Evolutionary conservation across 2,113 vertebrate species (phyloP).

Genomic region (Hipposideros armiger): DNA sequence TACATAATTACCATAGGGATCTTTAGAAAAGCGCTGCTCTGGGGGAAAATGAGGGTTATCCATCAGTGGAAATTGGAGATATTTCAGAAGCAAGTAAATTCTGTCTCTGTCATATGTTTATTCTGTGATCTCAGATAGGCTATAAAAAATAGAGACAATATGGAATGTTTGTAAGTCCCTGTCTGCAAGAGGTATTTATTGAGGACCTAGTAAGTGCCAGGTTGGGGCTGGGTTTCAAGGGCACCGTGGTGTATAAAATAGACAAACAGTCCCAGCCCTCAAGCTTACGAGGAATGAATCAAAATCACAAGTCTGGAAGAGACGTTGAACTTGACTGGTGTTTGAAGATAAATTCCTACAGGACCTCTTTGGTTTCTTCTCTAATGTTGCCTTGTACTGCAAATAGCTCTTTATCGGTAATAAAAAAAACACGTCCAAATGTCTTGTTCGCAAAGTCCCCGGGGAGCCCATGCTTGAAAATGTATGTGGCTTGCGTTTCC

Average conservation of each 20-base stretch:
- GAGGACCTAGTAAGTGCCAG: accelerated
- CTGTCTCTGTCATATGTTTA: too few relatives aligned
- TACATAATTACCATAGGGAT: not conserved
- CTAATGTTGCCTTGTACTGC: not conserved
- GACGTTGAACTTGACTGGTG: not conserved
- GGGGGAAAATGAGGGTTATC: accelerated
- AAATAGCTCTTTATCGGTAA: not conserved
- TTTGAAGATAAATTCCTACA: not conserved
- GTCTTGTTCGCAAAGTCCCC: not conserved
- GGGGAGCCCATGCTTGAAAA: not conserved
- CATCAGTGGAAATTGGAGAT: not conserved
- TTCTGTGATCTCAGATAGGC: accelerated
- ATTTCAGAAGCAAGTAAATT: not conserved
- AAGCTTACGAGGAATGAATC: not conserved
- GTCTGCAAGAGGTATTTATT: accelerated
- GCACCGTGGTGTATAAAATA: too few relatives aligned
- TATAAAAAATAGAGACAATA: not conserved
- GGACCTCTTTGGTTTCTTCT: not conserved
- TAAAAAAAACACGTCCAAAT: not conserved
- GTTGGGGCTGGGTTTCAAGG: not conserved
- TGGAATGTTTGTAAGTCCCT: not conserved
- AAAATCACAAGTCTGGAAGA: not conserved
- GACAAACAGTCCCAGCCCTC: accelerated
- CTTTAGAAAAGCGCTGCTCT: not conserved
- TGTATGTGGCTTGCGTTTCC: not conserved